Base-by-base conservation (phyloP, 2,888 invertebrate species). In the Lymantria monacha region DNA sequence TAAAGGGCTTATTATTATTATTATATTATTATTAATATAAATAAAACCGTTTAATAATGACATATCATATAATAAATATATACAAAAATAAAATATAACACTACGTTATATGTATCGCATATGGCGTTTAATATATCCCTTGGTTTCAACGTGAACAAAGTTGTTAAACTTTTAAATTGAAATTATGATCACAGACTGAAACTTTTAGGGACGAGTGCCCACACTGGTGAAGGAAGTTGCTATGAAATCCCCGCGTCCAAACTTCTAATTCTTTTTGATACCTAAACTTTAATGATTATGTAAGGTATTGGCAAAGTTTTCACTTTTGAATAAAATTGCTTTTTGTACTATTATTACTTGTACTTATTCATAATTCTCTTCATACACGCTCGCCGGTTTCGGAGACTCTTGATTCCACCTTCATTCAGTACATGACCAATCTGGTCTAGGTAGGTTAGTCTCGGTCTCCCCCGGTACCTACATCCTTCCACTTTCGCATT, bases 81-180 rank as follows among this genome's bases (percentile, higher is more conserved):
- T 2, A 22, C 2, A 22, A 22, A 3, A 2, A 22, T 22, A 5
- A 22, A 40, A 46, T 46, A 43, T 45, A 46, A 57, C 42, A 55
- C 52, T 52, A 50, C 46, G 36, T 53, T 53, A 49, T 51, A 46
- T 52, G 51, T 30, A 52, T 44, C 49, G 33, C 61, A 57, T 62
- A 55, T 51, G 52, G 52, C 52, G 49, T 49, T 63, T 62, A 63
- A 59, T 59, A 63, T 57, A 69, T 49, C 66, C 65, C 62, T 68
- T 66, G 61, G 67, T 75, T 72, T 67, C 53, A 73, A 73, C 66
- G 64, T 72, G 74, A 76, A 77, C 74, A 78, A 72, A 71, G 22
- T 22, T 22, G 72, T 70, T 55, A 64, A 83, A 81, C 76, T 83
- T 83, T 79, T 75, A 79, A 81, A 81, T 83, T 80, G 74, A 76